Conservation (phyloP, 2,797 vertebrate genomes). For the Propithecus perrieri region DNA sequence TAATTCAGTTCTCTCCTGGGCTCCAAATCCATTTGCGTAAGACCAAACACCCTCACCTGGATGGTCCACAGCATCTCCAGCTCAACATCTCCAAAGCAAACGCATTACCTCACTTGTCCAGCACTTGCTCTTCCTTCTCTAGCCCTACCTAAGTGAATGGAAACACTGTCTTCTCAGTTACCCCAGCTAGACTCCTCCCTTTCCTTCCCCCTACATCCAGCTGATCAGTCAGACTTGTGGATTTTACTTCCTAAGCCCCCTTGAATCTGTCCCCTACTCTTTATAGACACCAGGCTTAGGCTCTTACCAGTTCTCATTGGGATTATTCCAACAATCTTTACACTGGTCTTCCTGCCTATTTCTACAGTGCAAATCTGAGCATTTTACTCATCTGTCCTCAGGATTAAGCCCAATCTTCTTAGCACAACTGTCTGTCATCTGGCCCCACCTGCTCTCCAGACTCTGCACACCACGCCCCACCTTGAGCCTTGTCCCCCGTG, state of each 20-base stretch:
- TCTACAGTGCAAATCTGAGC: neutral
- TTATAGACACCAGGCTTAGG: neutral
- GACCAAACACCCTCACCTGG: neutral
- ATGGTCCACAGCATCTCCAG: neutral
- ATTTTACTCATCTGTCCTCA: neutral
- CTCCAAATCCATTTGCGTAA: neutral
- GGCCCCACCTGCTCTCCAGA: neutral
- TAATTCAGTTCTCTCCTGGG: neutral
- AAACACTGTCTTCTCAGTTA: neutral
- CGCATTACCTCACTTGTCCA: neutral
- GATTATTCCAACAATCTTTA: neutral
- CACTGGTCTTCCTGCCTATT: neutral
- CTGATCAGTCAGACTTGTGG: neutral
- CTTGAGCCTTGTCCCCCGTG: fast-evolving
- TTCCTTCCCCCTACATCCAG: neutral
- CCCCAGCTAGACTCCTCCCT: too few relatives aligned
- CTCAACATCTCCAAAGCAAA: neutral
- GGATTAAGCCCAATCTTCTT: neutral
- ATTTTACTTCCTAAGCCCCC: neutral
- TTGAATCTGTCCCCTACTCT: neutral
- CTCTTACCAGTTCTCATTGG: neutral
- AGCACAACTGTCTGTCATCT: neutral
- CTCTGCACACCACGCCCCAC: fast-evolving
- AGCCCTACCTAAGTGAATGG: neutral
- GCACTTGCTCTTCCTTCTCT: neutral